A percentile compares a stretch with the other conserved stretches of the same genome.
Evolutionary conservation across 2,797 vertebrate species (phyloP).

Genomic region (Rhinophrynus dorsalis): DNA sequence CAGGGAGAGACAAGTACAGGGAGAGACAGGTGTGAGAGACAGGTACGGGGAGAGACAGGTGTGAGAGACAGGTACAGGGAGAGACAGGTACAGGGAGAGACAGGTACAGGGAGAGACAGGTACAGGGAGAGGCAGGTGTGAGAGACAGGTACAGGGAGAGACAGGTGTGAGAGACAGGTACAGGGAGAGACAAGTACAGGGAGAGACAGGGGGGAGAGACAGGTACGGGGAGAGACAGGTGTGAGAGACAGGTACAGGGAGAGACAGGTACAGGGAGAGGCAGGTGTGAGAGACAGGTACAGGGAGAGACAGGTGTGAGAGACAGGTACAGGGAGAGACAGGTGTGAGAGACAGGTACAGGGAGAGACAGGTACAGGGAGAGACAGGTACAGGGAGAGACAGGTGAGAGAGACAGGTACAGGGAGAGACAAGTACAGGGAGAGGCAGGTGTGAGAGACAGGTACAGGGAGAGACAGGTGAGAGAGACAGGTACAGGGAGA

Average conservation of each 20-base stretch:
- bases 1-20: neutral
- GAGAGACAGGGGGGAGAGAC: too few species aligned
- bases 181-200: too few species aligned
- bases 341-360: too few species aligned
- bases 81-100: neutral
- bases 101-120: neutral
- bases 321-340: too few species aligned
- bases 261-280: too few species aligned
- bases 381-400: neutral
- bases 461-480: neutral
- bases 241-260: too few species aligned
- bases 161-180: conserved; percentile 40
- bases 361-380: neutral
- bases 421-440: neutral
- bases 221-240: too few species aligned
- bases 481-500: too few species aligned
- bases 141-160: neutral
- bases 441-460: neutral
- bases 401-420: neutral
- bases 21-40: neutral
- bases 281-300: too few species aligned
- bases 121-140: neutral
- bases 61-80: too few species aligned
- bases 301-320: too few species aligned
- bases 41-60: neutral